Base-by-base conservation (phyloP, 2,888 invertebrate genomes). In the Lithophane semibrunnea region DNA sequence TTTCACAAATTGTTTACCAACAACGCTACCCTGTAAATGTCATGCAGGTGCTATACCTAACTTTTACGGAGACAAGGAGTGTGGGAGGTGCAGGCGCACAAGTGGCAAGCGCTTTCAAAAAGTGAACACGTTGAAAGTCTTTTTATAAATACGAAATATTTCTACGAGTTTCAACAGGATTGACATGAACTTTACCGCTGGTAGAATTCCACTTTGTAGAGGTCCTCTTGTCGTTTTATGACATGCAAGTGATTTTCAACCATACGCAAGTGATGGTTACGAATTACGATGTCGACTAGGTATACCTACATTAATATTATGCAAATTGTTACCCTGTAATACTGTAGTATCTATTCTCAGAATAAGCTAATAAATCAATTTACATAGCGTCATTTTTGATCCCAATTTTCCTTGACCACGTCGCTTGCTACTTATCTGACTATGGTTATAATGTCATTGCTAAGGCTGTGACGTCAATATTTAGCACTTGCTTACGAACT, bases 321-420 rank as follows among this genome's bases (percentile, higher is more conserved):
- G 18, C 24, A 18, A 47, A 12, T 12, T 47, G 10, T 65, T 18
- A 10, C n/a, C 21, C 2, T n/a, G 24, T n/a, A 42, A 13, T 42
- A 12, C 12, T 42, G 37, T 18, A 44, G 29, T 18, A 58, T 37
- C 16, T 16, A 12, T 60, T 75, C 60, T 42, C 60, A 52, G 49
- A 74, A 52, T 60, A 42, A 42, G 49, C 8, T 75, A 12, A 60
- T 29, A 16, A 42, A 21, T 42, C 2, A 24, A 42, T 60, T 68
- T 24, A 13, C 13, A 52, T 42, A n/a, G 5, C 5, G 12, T n/a
- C 10, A 18, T 24, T 58, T 47, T 73, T 13, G 9, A 3, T 58
- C 18, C 24, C 16, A 21, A 47, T 58, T 74, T 74, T 58, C 74
- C 74, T 74, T 24, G 37, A 47, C 13, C 12, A 44, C 21, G 37